Percentiles rank a stretch among this genome's conserved stretches.
These are phyloP conservation scores for Thalassarche chlororhynchos DNA, from an alignment of 2,113 vertebrate genomes.

Conservation along the genomic window DNA sequence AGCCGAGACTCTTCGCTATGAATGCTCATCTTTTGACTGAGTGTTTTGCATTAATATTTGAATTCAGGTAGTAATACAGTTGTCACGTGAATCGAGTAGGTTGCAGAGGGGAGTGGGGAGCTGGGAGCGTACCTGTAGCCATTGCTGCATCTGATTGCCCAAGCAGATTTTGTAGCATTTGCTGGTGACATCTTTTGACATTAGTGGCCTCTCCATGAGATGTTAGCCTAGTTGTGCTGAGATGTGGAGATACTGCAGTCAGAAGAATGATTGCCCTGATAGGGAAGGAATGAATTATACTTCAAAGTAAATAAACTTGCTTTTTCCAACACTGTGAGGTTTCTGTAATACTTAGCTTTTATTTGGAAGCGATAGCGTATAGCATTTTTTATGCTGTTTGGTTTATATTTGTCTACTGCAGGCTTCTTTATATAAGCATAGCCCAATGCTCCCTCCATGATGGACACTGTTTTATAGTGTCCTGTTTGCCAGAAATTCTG, in stretches of 20 bases:
- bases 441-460: not conserved
- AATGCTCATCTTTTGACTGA: slow-evolving; percentile 63
- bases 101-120: not conserved
- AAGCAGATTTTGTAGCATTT: not conserved
- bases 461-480: slow-evolving; percentile 77
- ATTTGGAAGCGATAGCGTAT: slow-evolving; percentile 77
- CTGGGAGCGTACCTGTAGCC: not conserved
- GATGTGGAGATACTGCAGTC: slow-evolving; percentile 30
- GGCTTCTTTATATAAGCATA: slow-evolving; percentile 45
- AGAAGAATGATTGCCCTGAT: slow-evolving; percentile 30
- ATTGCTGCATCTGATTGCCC: not conserved
- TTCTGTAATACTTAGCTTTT: slow-evolving; percentile 76
- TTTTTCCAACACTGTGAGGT: slow-evolving; percentile 78
- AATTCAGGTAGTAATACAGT: slow-evolving; percentile 12
- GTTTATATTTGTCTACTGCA: slow-evolving; percentile 69
- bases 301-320: slow-evolving; percentile 68
- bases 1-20: not conserved
- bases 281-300: slow-evolving; percentile 50
- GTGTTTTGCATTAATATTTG: not conserved
- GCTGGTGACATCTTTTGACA: not conserved
- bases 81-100: not conserved
- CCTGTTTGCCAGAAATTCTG: slow-evolving; percentile 28
- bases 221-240: not conserved
- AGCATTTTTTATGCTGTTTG: slow-evolving; percentile 77
- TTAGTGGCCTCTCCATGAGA: not conserved